Conservation (phyloP, 37 sponge, comb jelly and placozoan species). For the Chondrosia reniformis region DNA sequence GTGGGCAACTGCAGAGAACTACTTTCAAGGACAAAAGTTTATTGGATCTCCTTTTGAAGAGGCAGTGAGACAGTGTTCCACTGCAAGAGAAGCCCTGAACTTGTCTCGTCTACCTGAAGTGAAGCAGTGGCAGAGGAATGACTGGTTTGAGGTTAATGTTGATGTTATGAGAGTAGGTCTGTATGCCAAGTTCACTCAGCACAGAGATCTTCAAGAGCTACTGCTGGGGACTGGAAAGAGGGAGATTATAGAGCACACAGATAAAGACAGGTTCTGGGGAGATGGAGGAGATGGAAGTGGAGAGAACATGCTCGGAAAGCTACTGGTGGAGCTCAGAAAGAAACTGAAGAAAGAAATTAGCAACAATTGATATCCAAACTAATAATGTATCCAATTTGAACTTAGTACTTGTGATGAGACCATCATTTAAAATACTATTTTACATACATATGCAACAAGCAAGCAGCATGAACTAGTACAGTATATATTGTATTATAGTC, state of each 20-base stretch:
- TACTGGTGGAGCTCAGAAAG: slow-evolving; percentile 36
- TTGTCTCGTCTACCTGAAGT: slow-evolving; percentile 38
- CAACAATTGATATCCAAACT: no score
- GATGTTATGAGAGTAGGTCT: slow-evolving; percentile 60
- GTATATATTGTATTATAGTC: background rate
- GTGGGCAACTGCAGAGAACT: slow-evolving; percentile 67
- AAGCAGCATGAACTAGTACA: no score
- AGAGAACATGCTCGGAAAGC: slow-evolving; percentile 46
- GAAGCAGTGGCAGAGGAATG: slow-evolving; percentile 37
- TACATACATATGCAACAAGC: no score
- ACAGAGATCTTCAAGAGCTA: background rate
- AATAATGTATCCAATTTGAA: no score
- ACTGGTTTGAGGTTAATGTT: slow-evolving; percentile 56
- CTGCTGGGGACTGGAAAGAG: slow-evolving; percentile 35
- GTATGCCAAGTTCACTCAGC: slow-evolving; percentile 56
- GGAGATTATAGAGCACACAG: slow-evolving; percentile 42
- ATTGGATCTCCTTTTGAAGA: slow-evolving; percentile 53
- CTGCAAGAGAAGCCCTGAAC: slow-evolving; percentile 50
- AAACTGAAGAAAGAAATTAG: no score
- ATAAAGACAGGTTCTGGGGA: slow-evolving; percentile 60
- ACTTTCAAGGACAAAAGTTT: slow-evolving; percentile 74
- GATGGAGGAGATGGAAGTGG: slow-evolving; percentile 69
- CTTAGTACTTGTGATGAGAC: no score
- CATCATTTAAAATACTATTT: no score
- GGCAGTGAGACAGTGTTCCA: background rate